Percentiles rank a stretch among this genome's conserved stretches.
Evolutionary conservation across 2,888 invertebrate species (phyloP).

Genomic region (Callinectes sapidus): DNA sequence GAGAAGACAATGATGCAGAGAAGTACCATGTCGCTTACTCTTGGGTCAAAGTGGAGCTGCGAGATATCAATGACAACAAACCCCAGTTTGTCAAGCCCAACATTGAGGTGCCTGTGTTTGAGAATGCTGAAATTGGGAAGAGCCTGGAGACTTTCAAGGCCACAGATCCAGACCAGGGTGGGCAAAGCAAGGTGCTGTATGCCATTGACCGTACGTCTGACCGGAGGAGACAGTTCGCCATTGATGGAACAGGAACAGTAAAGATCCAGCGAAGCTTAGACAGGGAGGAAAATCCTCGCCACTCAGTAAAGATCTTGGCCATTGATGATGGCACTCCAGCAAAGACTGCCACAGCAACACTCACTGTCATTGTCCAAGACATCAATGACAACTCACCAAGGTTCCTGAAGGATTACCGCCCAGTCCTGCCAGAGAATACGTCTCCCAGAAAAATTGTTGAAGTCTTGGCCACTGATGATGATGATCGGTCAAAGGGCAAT

Average conservation of each 20-base stretch:
- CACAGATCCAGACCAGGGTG: slow-evolving; percentile 91
- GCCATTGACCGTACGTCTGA: slow-evolving; percentile 95
- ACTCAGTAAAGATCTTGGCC: slow-evolving; percentile 96
- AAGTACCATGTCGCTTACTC: slow-evolving; percentile 97
- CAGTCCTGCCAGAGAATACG: slow-evolving; percentile 94
- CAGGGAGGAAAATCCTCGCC: slow-evolving; percentile 94
- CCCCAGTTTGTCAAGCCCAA: slow-evolving; percentile 95
- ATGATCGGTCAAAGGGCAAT: slow-evolving; percentile 94
- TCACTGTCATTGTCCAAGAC: slow-evolving; percentile 95
- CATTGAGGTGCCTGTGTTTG: slow-evolving; percentile 89
- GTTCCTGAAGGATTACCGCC: slow-evolving; percentile 83
- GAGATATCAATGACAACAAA: slow-evolving; percentile 96
- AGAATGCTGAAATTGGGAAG: slow-evolving; percentile 93
- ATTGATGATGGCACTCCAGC: slow-evolving; percentile 96
- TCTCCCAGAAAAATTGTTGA: slow-evolving; percentile 94
- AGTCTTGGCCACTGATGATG: slow-evolving; percentile 94
- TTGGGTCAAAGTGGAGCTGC: slow-evolving; percentile 93
- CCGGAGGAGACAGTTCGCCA: slow-evolving; percentile 93
- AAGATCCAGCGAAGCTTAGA: slow-evolving; percentile 94
- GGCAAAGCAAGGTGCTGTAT: slow-evolving; percentile 80
- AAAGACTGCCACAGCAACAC: slow-evolving; percentile 93
- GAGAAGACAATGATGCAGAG: slow-evolving; percentile 96
- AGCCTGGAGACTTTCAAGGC: slow-evolving; percentile 95
- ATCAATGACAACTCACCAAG: slow-evolving; percentile 96
- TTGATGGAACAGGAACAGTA: slow-evolving; percentile 92